Evolutionary conservation across 2,797 vertebrate genomes (phyloP).

Genomic region (Peromyscus aztecus): DNA sequence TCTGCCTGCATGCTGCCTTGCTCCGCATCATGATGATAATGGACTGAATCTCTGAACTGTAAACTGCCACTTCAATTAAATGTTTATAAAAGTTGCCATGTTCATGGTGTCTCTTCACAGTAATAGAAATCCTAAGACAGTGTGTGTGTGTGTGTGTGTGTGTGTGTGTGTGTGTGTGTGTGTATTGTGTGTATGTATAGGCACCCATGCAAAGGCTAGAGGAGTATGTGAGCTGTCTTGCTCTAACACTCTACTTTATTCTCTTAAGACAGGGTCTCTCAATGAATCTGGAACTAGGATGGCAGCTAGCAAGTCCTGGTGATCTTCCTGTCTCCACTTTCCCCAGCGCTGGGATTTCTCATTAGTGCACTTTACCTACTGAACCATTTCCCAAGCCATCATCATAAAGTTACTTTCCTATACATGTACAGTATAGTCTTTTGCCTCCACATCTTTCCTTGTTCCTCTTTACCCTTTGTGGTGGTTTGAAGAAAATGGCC

Average conservation of each 20-base stretch:
- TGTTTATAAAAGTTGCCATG: no score
- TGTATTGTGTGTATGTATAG: background rate
- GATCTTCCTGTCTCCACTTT: background rate
- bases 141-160: background rate
- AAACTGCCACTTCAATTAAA: no score
- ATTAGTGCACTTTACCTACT: background rate
- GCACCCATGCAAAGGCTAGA: background rate
- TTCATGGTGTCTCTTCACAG: no score
- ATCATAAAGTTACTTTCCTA: background rate
- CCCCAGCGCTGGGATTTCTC: background rate
- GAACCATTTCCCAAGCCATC: background rate
- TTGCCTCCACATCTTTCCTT: background rate
- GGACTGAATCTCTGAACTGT: no score
- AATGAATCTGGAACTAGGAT: background rate
- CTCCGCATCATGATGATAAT: no score
- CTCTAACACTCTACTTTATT: background rate
- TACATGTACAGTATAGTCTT: background rate
- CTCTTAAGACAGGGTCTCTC: background rate
- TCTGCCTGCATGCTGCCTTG: no score
- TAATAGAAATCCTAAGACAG: no score
- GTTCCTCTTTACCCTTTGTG: no score
- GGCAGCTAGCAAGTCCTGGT: background rate
- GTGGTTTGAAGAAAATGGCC: no score
- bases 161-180: background rate
- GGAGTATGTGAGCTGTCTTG: background rate